Percentiles rank a stretch among this genome's conserved stretches.
These are phyloP conservation scores for Centropyge bicolor DNA, from an alignment of 2,797 vertebrate genomes.

Conservation along the genomic window DNA sequence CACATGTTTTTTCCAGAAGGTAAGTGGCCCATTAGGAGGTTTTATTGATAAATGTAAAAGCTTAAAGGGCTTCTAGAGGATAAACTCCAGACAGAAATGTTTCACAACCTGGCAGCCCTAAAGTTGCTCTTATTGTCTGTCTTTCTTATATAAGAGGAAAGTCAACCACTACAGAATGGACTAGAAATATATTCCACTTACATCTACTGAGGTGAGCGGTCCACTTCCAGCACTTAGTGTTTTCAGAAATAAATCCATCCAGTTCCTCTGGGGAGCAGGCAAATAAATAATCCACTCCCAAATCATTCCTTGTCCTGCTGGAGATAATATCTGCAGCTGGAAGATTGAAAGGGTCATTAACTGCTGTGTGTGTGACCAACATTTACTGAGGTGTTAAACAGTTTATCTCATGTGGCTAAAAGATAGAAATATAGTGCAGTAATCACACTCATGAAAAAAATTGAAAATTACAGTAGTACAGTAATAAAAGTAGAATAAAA, in stretches of 20 bases:
- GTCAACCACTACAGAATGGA: not conserved
- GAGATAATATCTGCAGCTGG: slow-evolving; percentile 47
- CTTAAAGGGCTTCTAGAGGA: not conserved
- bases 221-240: slow-evolving; percentile 20
- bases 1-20: not conserved
- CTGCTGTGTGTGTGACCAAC: slow-evolving; percentile 45
- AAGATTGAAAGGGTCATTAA: slow-evolving; percentile 66
- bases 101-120: not conserved
- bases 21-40: not conserved
- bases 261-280: slow-evolving; percentile 40
- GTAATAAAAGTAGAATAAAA: not conserved
- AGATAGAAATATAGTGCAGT: slow-evolving; percentile 14
- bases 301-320: slow-evolving; percentile 48
- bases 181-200: not conserved
- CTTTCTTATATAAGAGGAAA: not conserved
- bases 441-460: not conserved
- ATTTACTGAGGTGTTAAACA: slow-evolving; percentile 47
- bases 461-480: not conserved
- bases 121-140: not conserved
- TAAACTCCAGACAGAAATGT: not conserved
- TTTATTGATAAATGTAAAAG: not conserved
- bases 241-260: slow-evolving; percentile 47
- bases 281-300: slow-evolving; percentile 61
- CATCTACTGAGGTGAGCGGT: slow-evolving; percentile 1
- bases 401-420: slow-evolving; percentile 16